A percentile compares a stretch with the other conserved stretches of the same genome.
Conservation (phyloP, 37 sponge, comb jelly and placozoan species). For the Haliclona indistincta region DNA sequence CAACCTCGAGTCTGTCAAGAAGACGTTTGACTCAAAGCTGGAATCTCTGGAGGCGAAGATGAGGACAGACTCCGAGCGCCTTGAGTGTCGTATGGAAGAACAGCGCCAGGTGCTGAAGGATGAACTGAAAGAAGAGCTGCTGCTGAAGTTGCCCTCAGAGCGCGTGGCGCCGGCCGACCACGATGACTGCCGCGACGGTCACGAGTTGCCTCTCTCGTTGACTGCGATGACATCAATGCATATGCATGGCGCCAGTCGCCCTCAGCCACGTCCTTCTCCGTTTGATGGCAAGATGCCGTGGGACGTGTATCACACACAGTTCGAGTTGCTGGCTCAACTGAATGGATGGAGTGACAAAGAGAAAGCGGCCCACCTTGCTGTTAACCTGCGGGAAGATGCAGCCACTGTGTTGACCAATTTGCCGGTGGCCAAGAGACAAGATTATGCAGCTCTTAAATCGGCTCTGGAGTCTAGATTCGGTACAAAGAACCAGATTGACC, state of each 20-base stretch:
- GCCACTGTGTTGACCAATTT: background rate
- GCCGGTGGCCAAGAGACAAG: background rate
- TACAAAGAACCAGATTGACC: slow-evolving; percentile 15
- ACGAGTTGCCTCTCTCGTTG: too few species aligned
- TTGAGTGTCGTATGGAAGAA: too few species aligned
- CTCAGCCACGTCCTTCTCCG: slow-evolving; percentile 4
- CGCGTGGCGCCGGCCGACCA: too few species aligned
- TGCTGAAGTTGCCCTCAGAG: too few species aligned
- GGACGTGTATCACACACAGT: slow-evolving; percentile 28
- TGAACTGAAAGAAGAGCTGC: too few species aligned
- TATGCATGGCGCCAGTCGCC: background rate
- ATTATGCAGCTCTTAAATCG: slow-evolving; percentile 7
- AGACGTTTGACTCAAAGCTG: too few species aligned
- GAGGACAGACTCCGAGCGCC: too few species aligned
- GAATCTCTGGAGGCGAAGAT: too few species aligned
- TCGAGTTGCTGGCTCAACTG: slow-evolving; percentile 22
- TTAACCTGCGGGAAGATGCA: slow-evolving; percentile 23
- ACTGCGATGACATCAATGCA: too few species aligned
- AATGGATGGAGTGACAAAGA: slow-evolving; percentile 9
- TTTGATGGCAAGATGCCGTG: slow-evolving; percentile 18
- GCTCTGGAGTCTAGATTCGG: slow-evolving; percentile 35
- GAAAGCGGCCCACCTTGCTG: slow-evolving; percentile 15
- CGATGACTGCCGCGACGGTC: too few species aligned
- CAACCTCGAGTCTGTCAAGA: too few species aligned
- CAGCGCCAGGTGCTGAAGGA: too few species aligned